phyloP scores from a whole-genome alignment of 30 jellyfish, hydroid and myxozoan species.

The Aurelia sp. region DNA sequence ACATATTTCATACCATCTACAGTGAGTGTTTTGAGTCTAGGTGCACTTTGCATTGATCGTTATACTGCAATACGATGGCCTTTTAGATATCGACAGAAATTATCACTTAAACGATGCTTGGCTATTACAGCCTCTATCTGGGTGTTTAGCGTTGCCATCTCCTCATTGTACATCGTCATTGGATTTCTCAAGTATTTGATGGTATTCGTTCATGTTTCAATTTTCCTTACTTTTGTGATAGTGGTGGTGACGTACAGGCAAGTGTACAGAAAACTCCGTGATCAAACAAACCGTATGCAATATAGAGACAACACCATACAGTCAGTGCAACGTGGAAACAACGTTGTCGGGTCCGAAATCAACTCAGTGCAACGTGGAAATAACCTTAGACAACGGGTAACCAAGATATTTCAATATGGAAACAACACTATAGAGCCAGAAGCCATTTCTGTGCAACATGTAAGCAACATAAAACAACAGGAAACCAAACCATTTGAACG shows the following conservation, averaged over 20 bases:
- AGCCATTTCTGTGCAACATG: too few species aligned
- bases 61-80: constrained; percentile 86
- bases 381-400: too few species aligned
- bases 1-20: constrained; percentile 66
- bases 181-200: constrained; percentile 55
- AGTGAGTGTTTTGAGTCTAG: constrained; percentile 76
- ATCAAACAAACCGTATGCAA: neutral
- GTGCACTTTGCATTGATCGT: constrained; percentile 87
- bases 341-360: too few species aligned
- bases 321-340: too few species aligned
- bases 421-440: too few species aligned
- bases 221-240: constrained; percentile 56
- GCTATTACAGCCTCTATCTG: constrained; percentile 58
- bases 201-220: constrained; percentile 77
- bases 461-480: too few species aligned
- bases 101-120: constrained; percentile 49
- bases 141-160: constrained; percentile 50
- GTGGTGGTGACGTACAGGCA: constrained; percentile 46
- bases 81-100: constrained; percentile 44
- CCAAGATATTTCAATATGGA: too few species aligned
- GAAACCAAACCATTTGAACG: too few species aligned
- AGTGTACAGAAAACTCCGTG: constrained; percentile 14
- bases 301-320: too few species aligned
- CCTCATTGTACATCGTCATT: constrained; percentile 42
- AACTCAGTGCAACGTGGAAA: too few species aligned